Conservation (phyloP, 2,888 invertebrate species). For the Hesperia comma region DNA sequence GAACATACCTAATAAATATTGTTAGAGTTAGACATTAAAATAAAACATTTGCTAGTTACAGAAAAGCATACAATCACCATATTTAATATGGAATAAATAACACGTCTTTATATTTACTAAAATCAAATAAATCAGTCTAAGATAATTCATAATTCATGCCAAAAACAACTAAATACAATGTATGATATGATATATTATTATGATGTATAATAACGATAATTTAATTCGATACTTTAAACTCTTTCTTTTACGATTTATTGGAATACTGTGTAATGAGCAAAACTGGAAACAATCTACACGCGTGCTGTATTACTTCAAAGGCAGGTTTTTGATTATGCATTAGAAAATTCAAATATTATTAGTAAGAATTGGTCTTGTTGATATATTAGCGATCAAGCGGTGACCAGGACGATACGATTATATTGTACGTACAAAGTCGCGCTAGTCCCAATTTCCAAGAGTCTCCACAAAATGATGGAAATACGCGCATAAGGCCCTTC, state of each 20-base stretch:
- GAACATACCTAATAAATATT: too few relatives aligned
- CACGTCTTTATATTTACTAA: slow-evolving; percentile 9
- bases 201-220: slow-evolving; percentile 9
- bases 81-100: slow-evolving; percentile 14
- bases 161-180: slow-evolving; percentile 7
- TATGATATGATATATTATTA: not conserved
- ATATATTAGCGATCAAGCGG: too few relatives aligned
- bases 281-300: slow-evolving; percentile 12
- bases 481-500: too few relatives aligned
- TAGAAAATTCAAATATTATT: too few relatives aligned
- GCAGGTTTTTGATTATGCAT: not conserved
- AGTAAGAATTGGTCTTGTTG: too few relatives aligned
- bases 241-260: not conserved
- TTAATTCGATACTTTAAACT: not conserved
- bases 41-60: not conserved
- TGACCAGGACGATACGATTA: too few relatives aligned
- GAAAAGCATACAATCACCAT: not conserved
- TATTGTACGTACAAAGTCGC: too few relatives aligned
- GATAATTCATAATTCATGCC: slow-evolving; percentile 23
- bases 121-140: slow-evolving; percentile 32
- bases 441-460: too few relatives aligned
- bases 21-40: too few relatives aligned
- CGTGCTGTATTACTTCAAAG: slow-evolving; percentile 4
- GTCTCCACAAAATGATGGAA: too few relatives aligned
- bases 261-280: slow-evolving; percentile 34